Evolutionary conservation across 2,888 invertebrate genomes (phyloP).

Genomic region (Macaria notata): DNA sequence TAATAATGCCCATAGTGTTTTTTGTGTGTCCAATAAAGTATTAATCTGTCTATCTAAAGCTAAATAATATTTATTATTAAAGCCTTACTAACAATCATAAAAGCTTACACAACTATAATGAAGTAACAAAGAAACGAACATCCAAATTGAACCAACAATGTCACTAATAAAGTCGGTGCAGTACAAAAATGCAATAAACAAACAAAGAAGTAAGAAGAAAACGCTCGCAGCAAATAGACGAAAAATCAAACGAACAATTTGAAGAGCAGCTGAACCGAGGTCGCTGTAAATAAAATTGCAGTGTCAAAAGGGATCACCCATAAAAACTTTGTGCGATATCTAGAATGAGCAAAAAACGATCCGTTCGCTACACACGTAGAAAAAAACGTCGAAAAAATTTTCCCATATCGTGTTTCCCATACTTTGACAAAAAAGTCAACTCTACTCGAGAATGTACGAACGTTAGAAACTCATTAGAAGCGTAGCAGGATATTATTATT

Average conservation of each 20-base stretch:
- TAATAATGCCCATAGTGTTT: no score
- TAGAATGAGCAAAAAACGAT: slow-evolving; percentile 43
- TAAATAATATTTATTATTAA: no score
- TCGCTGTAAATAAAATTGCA: slow-evolving; percentile 43
- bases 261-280: slow-evolving; percentile 30
- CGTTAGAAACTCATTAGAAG: slow-evolving; percentile 43
- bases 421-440: slow-evolving; percentile 33
- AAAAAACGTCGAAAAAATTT: slow-evolving; percentile 46
- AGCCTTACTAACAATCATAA: no score
- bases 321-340: slow-evolving; percentile 42
- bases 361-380: slow-evolving; percentile 35
- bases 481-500: slow-evolving; percentile 23
- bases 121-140: no score
- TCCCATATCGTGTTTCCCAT: slow-evolving; percentile 34
- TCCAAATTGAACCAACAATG: not conserved
- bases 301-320: slow-evolving; percentile 44
- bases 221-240: slow-evolving; percentile 31
- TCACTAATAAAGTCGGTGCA: slow-evolving; percentile 3
- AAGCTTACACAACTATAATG: no score
- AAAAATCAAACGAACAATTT: slow-evolving; percentile 38
- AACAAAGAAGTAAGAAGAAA: slow-evolving; percentile 4
- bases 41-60: no score
- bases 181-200: not conserved
- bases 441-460: slow-evolving; percentile 15
- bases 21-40: no score